Conservation (phyloP, 2,113 vertebrate species). For the Cyanocitta stelleri region DNA sequence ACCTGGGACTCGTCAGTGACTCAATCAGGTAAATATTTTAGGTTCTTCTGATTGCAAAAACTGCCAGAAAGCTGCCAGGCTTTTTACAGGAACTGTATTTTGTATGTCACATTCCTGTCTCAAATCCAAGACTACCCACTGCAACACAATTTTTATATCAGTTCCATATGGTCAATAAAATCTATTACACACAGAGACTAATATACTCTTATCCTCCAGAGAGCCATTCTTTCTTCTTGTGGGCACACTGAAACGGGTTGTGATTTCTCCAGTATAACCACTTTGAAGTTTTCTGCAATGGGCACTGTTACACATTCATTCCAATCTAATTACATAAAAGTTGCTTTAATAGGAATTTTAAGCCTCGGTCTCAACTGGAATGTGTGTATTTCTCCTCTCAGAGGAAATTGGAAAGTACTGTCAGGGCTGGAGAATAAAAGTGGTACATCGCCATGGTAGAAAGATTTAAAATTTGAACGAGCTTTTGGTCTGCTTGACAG, state of each 20-base stretch:
- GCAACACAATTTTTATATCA: slow-evolving; percentile 75
- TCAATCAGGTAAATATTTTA: slow-evolving; percentile 81
- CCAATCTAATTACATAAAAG: slow-evolving; percentile 59
- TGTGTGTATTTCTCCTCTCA: background rate
- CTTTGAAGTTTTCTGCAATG: slow-evolving; percentile 42
- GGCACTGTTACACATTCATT: slow-evolving; percentile 41
- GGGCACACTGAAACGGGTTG: slow-evolving; percentile 51
- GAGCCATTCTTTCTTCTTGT: slow-evolving; percentile 59
- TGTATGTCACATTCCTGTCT: slow-evolving; percentile 69
- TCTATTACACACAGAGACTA: slow-evolving; percentile 67
- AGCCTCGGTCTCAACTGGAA: slow-evolving; percentile 24
- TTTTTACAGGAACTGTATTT: slow-evolving; percentile 56
- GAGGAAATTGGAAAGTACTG: slow-evolving; percentile 31
- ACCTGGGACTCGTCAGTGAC: slow-evolving; percentile 88
- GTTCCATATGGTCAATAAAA: slow-evolving; percentile 83
- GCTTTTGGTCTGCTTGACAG: background rate
- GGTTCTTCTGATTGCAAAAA: slow-evolving; percentile 36
- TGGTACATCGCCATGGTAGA: background rate
- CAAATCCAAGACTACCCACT: slow-evolving; percentile 65
- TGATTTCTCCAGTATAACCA: slow-evolving; percentile 21
- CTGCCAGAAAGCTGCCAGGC: slow-evolving; percentile 58
- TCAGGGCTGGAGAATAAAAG: slow-evolving; percentile 8
- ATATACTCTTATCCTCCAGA: slow-evolving; percentile 53
- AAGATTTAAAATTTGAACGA: background rate
- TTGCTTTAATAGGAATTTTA: slow-evolving; percentile 47